A percentile compares a stretch with the other conserved stretches of the same genome.
phyloP scores from a whole-genome alignment of 2,113 vertebrate species.

The Gorsachius goisagi region DNA sequence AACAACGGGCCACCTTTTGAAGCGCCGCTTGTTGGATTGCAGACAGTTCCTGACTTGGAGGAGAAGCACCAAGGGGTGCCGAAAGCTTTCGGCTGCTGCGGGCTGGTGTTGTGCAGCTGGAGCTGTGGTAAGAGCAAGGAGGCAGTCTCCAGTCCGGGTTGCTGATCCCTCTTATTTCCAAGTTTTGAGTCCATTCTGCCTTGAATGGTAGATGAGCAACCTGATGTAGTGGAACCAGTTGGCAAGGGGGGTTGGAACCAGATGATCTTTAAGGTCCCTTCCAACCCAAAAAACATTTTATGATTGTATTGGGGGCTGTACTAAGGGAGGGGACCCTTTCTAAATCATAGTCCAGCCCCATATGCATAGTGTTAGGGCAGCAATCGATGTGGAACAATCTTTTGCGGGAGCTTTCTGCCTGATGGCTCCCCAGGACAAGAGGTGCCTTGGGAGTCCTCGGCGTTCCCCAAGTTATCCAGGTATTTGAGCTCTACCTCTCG shows the following conservation, averaged over 20 bases:
- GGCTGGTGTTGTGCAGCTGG: neutral
- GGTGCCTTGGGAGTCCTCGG: neutral
- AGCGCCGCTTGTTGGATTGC: neutral
- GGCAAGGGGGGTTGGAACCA: neutral
- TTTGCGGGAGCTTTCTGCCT: neutral
- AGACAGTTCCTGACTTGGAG: neutral
- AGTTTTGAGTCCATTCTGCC: accelerated
- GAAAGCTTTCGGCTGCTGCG: neutral
- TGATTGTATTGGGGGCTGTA: neutral
- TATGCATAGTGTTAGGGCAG: neutral
- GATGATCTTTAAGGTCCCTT: neutral
- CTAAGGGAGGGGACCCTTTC: neutral
- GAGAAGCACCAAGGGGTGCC: neutral
- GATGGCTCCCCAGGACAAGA: neutral
- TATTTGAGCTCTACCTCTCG: neutral
- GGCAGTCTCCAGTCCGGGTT: neutral
- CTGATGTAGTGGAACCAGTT: neutral
- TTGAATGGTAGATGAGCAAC: neutral
- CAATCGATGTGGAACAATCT: neutral
- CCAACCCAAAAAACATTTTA: neutral
- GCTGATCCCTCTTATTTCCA: neutral
- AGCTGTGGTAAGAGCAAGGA: neutral
- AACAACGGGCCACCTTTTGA: neutral
- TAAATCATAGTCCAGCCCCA: neutral
- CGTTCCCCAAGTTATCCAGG: neutral